Base-by-base conservation (phyloP, 2,113 vertebrate species). In the Sinosuthora webbiana region DNA sequence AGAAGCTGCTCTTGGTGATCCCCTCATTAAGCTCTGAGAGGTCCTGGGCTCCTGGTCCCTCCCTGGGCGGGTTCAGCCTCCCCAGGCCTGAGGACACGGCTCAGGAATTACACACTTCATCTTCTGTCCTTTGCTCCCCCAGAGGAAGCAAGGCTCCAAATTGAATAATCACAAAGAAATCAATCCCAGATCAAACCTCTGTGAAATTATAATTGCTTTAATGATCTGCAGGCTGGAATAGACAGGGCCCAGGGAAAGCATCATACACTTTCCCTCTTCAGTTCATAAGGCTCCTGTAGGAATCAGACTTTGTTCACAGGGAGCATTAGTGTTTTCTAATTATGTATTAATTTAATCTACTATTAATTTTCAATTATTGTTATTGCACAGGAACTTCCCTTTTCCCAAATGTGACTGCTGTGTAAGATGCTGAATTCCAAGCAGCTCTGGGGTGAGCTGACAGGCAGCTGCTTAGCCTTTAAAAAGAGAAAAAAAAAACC, bases 91-190 rank as follows among this genome's bases (percentile, higher is more conserved):
- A 3, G 47, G 88, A 53, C 86, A 84, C 19, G 0, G 37, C 83
- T 62, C 31, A 88, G 81, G 69, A 92, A 91, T 96, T 89, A 50
- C 37, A 77, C 50, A 59, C 93, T 97, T 84, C 95, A 93, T 84
- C 87, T 83, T 56, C 91, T 96, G 95, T 89, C 93, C 22, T 95
- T 27, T 68, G 49, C 77, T 82, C 12, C 73, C 95, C 87, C 0
- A 13, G 83, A 97, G 94, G 94, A 97, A 96, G 89, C 94, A 82
- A 88, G 94, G 60, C 60, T 94, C 90, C 92, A 95, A 97, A 96
- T 91, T 97, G 97, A 97, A 97, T 97, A 96, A 97, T 97, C 96
- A 93, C 94, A 96, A 94, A 97, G 91, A 90, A 97, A 97, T 97
- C 97, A 97, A 97, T 97, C 92, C 88, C 90, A 93, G 96, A 97